These are phyloP conservation scores for Tipula helvola DNA, from an alignment of 2,888 invertebrate species.

Conservation along the genomic window DNA sequence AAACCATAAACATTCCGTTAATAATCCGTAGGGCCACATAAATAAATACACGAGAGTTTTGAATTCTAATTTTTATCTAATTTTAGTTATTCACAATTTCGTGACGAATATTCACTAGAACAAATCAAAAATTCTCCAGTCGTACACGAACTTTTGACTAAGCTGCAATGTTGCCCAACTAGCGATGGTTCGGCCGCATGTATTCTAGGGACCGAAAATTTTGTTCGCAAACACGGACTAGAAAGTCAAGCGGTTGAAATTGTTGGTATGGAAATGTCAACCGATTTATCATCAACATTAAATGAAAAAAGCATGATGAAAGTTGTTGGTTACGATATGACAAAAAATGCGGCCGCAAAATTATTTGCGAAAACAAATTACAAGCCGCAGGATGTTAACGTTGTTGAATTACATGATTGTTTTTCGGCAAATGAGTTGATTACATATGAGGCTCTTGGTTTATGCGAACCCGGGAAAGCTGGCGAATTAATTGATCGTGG, in stretches of 20 bases:
- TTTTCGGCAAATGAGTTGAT: conserved; percentile 96
- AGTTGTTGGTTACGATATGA: conserved; percentile 85
- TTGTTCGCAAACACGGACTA: conserved; percentile 62
- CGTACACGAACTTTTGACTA: conserved; percentile 85
- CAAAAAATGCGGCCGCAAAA: conserved; percentile 63
- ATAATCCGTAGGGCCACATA: conserved; percentile 84
- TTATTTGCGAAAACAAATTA: conserved; percentile 62
- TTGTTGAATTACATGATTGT: conserved; percentile 95
- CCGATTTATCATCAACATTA: conserved; percentile 80
- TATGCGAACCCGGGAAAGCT: conserved; percentile 82
- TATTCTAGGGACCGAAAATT: conserved; percentile 80
- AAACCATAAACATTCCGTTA: conserved; percentile 92
- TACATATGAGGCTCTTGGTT: conserved; percentile 91
- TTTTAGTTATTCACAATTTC: conserved; percentile 77
- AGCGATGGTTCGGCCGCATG: conserved; percentile 95
- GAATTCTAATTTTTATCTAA: too few species aligned
- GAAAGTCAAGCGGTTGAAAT: conserved; percentile 85
- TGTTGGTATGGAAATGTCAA: conserved; percentile 92
- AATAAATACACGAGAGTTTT: conserved; percentile 84
- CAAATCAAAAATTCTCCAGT: conserved; percentile 80
- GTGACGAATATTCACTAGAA: conserved; percentile 79
- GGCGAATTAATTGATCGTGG: conserved; percentile 85
- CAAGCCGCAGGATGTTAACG: conserved; percentile 73
- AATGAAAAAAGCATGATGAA: conserved; percentile 37
- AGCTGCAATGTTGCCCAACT: conserved; percentile 95